phyloP scores from a whole-genome alignment of 2,113 vertebrate genomes.

The Pristiophorus japonicus region DNA sequence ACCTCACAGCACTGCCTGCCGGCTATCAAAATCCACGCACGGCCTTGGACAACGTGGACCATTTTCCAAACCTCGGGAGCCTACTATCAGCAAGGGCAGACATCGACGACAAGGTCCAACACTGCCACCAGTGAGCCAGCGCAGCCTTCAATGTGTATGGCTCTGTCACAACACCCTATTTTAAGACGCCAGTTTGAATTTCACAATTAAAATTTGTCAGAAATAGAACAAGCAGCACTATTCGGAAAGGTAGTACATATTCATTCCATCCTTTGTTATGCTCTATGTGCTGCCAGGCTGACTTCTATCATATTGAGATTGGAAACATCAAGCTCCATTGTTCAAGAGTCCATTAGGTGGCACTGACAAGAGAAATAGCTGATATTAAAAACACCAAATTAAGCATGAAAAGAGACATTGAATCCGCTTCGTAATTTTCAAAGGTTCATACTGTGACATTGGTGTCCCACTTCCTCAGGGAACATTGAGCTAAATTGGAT shows the following conservation, averaged over 20 bases:
- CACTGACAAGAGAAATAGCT: slow-evolving; percentile 3
- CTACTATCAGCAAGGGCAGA: too few relatives aligned
- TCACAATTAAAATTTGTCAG: not conserved
- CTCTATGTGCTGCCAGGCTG: not conserved
- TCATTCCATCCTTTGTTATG: not conserved
- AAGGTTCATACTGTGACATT: not conserved
- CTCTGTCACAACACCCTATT: not conserved
- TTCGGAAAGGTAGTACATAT: too few relatives aligned
- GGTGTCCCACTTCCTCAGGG: slow-evolving; percentile 5
- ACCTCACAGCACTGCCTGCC: too few relatives aligned
- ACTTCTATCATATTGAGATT: slow-evolving; percentile 11
- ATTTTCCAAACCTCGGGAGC: too few relatives aligned
- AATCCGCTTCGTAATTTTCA: slow-evolving; percentile 1
- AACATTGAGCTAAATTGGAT: slow-evolving; percentile 13
- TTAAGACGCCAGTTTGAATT: not conserved
- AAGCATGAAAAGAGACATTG: slow-evolving; percentile 15
- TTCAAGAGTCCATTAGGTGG: slow-evolving; percentile 8
- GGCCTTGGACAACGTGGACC: too few relatives aligned
- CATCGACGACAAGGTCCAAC: too few relatives aligned
- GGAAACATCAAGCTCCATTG: not conserved
- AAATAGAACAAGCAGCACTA: not conserved
- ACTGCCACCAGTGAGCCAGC: too few relatives aligned
- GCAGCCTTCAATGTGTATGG: not conserved
- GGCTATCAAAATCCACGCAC: too few relatives aligned
- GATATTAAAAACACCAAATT: slow-evolving; percentile 10